These are phyloP conservation scores for Melipona beecheii DNA, from an alignment of 2,888 invertebrate genomes.

Conservation along the genomic window DNA sequence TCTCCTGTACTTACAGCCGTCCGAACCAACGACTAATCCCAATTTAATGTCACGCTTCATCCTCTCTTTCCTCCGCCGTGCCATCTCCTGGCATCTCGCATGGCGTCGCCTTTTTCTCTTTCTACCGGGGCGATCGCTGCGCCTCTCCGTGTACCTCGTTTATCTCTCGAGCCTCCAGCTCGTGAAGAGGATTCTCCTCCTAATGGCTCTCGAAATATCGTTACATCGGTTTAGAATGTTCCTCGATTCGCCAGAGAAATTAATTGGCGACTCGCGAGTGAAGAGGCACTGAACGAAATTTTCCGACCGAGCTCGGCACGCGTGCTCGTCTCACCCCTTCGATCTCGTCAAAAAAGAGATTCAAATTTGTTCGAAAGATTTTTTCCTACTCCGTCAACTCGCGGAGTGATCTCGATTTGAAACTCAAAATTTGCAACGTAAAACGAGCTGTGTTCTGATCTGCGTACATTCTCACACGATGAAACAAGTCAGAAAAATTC, in stretches of 20 bases:
- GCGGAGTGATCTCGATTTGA: conserved; percentile 39
- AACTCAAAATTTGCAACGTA: conserved; percentile 58
- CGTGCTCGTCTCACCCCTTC: background rate
- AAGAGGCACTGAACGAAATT: conserved; percentile 18
- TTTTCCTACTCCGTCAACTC: background rate
- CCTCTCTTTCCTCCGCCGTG: conserved; percentile 34
- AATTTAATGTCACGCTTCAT: conserved; percentile 66
- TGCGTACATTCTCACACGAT: background rate
- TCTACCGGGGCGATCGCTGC: conserved; percentile 20
- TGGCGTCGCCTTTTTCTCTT: conserved; percentile 4
- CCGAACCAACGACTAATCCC: conserved; percentile 67
- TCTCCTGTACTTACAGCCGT: conserved; percentile 60
- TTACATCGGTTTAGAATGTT: conserved; percentile 65
- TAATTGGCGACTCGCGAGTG: conserved; percentile 31
- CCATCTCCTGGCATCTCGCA: too few relatives aligned
- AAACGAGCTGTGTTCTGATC: conserved; percentile 3
- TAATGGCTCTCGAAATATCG: conserved; percentile 67
- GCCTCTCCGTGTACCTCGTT: conserved; percentile 58
- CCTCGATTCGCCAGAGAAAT: conserved; percentile 21
- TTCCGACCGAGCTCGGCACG: background rate
- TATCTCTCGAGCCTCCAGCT: conserved; percentile 48
- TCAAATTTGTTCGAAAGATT: too few relatives aligned
- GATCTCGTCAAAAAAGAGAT: background rate
- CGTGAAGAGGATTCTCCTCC: conserved; percentile 56
- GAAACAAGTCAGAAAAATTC: background rate